Base-by-base conservation (phyloP, 2,113 vertebrate genomes). In the Pungitius pungitius region DNA sequence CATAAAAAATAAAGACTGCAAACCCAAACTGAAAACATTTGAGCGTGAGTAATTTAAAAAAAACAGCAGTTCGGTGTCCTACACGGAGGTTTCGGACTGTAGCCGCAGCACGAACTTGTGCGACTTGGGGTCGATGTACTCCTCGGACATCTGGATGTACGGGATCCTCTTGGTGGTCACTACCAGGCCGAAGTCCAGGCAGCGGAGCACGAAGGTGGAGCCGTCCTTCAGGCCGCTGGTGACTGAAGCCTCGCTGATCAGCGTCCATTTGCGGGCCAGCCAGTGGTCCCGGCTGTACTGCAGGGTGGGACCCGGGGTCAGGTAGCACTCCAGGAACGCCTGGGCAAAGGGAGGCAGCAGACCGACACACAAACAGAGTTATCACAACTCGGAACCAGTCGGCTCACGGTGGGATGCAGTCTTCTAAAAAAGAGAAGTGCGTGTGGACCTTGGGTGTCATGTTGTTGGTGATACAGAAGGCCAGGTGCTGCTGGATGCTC, bases 31-130 rank as follows among this genome's bases (percentile, higher is more conserved):
- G 60, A 76, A 84, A 93, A 79, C 42, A 59, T 70, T 56, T 58
- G 67, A 86, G 55, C 77, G 69, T 61, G 71, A 78, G 35, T 63
- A 62, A 35, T 40, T 68, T 74, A 33, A 49, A 78, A 49, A n/a
- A 26, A 56, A 7, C 55, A 45, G 18, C 66, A 6, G 73, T 65
- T 55, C 70, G 4, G 65, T 61, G 37, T 70, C 63, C 90, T 94
- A 99, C 88, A 99, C 96, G 0, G 97, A 99, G 52, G 97, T 99
- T 93, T 99, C 97, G 0, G 97, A 99, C 90, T 99, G 97, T 91
- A 98, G 91, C 85, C 96, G 94, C 93, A 99, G 94, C 85, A 98
- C 95, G 51, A 99, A 99, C 92, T 99, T 99, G 94, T 99, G 97
- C 0, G 96, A 97, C 81, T 99, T 99, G 87, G 97, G 97, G 93